These are phyloP conservation scores for Stigmatopora argus DNA, from an alignment of 2,113 vertebrate genomes.

Conservation along the genomic window DNA sequence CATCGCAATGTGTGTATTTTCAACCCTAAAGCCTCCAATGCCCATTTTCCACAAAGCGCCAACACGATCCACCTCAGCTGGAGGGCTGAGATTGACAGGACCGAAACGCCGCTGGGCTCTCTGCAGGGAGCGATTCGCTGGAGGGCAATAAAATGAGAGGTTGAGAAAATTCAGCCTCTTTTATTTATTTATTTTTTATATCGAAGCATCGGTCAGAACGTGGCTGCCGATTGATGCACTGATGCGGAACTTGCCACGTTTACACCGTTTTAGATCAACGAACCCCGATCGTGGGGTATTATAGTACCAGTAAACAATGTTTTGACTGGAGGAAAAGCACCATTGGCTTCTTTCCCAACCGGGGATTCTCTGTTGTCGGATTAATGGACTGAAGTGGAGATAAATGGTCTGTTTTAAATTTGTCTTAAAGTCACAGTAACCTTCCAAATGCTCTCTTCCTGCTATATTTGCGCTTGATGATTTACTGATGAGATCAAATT, in stretches of 20 bases:
- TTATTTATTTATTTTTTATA: conserved; percentile 7
- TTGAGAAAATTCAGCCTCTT: conserved; percentile 52
- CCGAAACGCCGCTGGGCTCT: conserved; percentile 47
- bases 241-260: conserved; percentile 1
- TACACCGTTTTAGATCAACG: neutral
- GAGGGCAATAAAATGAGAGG: conserved; percentile 41
- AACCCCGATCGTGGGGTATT: neutral
- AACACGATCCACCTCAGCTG: conserved; percentile 25
- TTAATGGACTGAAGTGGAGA: neutral
- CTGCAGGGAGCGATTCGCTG: conserved; percentile 55
- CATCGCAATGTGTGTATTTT: conserved; percentile 1
- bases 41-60: conserved; percentile 42
- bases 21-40: neutral
- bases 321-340: neutral
- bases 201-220: conserved; percentile 26
- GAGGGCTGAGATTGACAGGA: conserved; percentile 34
- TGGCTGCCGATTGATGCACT: conserved; percentile 26
- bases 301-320: neutral
- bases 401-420: neutral
- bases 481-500: neutral
- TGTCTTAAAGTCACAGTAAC: neutral
- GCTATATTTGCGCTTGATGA: neutral
- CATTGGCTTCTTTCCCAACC: neutral
- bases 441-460: neutral
- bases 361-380: neutral